A percentile compares a stretch with the other conserved stretches of the same genome.
These are phyloP conservation scores for Zhengitettix transpicula DNA, from an alignment of 2,888 invertebrate genomes.

Conservation along the genomic window DNA sequence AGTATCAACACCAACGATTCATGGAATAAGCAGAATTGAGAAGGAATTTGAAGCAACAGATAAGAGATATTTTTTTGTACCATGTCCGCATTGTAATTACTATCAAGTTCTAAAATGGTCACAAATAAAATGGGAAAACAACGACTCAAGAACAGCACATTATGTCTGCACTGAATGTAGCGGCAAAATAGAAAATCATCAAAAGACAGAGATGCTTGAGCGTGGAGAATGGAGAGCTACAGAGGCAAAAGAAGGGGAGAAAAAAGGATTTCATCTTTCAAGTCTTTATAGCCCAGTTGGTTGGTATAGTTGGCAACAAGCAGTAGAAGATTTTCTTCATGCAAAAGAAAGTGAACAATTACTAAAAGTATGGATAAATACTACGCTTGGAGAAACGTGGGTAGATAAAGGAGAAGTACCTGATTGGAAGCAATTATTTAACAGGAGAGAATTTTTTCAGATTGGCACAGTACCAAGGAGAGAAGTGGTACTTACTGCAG, in stretches of 20 bases:
- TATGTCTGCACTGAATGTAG: not conserved
- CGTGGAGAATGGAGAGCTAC: not conserved
- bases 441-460: not conserved
- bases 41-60: conserved; percentile 1
- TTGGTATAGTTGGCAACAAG: not conserved
- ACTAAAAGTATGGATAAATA: not conserved
- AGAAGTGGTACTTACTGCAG: not conserved
- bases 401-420: not conserved
- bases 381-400: not conserved
- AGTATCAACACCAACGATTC: not conserved
- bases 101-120: not conserved
- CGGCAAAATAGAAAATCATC: not conserved
- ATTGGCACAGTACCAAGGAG: not conserved
- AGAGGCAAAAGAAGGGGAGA: not conserved
- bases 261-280: not conserved
- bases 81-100: not conserved
- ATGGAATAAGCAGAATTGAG: conserved; percentile 1
- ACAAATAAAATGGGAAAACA: not conserved
- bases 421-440: not conserved
- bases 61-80: not conserved
- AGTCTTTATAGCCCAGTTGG: not conserved
- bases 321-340: not conserved
- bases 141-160: not conserved
- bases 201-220: not conserved
- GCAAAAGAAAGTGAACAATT: conserved; percentile 1